Evolutionary conservation across 1,140 invertebrate species (phyloP).

Genomic region (Thaumatotibia leucotreta): DNA sequence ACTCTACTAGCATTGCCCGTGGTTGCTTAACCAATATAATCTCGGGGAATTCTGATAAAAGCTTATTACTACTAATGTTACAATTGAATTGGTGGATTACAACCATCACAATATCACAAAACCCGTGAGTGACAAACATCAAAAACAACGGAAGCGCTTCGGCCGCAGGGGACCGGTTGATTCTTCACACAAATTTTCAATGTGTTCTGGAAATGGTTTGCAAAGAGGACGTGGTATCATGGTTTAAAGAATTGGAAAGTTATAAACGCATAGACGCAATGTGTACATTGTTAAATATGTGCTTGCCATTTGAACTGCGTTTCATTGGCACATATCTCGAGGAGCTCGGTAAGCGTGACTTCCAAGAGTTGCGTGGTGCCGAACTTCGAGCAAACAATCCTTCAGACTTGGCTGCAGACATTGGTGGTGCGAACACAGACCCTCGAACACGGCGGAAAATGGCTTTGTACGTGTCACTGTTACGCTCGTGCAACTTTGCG

Average conservation of each 20-base stretch:
- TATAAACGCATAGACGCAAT: conserved; percentile 96
- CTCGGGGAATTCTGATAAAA: conserved; percentile 67
- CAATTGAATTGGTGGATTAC: conserved; percentile 62
- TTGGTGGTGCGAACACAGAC: conserved; percentile 80
- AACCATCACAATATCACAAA: conserved; percentile 48
- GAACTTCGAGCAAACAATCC: conserved; percentile 90
- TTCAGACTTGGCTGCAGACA: conserved; percentile 82
- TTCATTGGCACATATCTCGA: conserved; percentile 95
- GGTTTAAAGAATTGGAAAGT: conserved; percentile 95
- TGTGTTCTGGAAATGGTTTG: conserved; percentile 88
- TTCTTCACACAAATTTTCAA: conserved; percentile 75
- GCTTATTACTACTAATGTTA: conserved; percentile 71
- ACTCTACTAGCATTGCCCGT: conserved; percentile 62
- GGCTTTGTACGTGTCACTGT: conserved; percentile 89
- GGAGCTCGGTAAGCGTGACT: conserved; percentile 93
- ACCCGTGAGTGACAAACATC: conserved; percentile 62
- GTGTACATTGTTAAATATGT: conserved; percentile 95
- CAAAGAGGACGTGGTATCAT: conserved; percentile 95
- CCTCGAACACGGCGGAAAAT: conserved; percentile 87
- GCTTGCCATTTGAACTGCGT: conserved; percentile 94
- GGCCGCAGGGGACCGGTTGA: conserved; percentile 72
- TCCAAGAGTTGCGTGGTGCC: conserved; percentile 89
- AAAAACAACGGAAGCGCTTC: conserved; percentile 61
- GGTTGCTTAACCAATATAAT: conserved; percentile 73
- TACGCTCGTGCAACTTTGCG: conserved; percentile 90